Evolutionary conservation across 2,797 vertebrate genomes (phyloP).

Genomic region (Urophycis tenuis): DNA sequence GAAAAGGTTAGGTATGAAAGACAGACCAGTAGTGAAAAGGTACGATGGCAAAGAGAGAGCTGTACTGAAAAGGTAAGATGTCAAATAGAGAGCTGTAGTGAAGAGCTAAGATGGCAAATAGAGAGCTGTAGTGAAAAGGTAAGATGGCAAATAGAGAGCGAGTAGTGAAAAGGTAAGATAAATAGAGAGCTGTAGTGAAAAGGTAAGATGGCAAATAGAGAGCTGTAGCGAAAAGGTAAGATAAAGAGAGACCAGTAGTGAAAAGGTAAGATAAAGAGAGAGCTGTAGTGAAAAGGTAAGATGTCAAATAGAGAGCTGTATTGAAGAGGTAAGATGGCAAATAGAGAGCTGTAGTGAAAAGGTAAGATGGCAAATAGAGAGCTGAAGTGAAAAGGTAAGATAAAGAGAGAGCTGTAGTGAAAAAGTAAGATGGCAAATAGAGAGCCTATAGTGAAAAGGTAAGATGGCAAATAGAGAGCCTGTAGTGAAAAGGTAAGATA

Average conservation of each 20-base stretch:
- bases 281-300: conserved; percentile 29
- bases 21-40: neutral
- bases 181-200: neutral
- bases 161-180: neutral
- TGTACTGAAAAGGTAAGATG: conserved; percentile 9
- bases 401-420: neutral
- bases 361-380: neutral
- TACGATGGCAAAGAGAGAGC: neutral
- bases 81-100: conserved; percentile 10
- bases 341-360: neutral
- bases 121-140: neutral
- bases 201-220: conserved; percentile 13
- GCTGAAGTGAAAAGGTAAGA: conserved; percentile 27
- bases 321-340: neutral
- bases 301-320: neutral
- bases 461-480: neutral
- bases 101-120: conserved; percentile 15
- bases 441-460: neutral
- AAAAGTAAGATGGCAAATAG: neutral
- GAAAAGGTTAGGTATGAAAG: neutral
- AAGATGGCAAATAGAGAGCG: neutral
- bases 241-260: neutral
- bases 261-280: conserved; percentile 6
- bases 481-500: neutral
- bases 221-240: conserved; percentile 26